A percentile compares a stretch with the other conserved stretches of the same genome.
phyloP scores from a whole-genome alignment of 2,888 invertebrate species.

The Tuberolachnus salignus region DNA sequence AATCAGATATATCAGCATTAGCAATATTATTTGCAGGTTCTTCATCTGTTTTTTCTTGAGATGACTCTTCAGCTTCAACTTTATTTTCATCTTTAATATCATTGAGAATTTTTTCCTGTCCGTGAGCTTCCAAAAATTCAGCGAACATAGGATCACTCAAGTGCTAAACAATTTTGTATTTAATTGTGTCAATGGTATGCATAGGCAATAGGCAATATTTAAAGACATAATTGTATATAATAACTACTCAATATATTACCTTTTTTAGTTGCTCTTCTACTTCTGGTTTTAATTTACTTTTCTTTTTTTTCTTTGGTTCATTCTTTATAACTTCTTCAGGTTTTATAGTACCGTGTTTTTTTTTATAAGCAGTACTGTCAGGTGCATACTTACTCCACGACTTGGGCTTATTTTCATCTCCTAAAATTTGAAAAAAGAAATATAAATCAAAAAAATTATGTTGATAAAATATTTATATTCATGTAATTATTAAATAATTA shows the following conservation, averaged over 20 bases:
- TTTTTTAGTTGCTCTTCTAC: conserved; percentile 60
- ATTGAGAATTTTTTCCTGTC: conserved; percentile 66
- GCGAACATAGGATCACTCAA: conserved; percentile 87
- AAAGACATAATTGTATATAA: too few relatives aligned
- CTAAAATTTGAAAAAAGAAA: too few relatives aligned
- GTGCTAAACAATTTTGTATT: conserved; percentile 65
- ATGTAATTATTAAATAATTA: neutral
- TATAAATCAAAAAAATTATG: conserved; percentile 5
- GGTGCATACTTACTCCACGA: conserved; percentile 92
- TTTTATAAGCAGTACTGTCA: conserved; percentile 74
- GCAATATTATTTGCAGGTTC: conserved; percentile 63
- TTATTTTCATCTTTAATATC: conserved; percentile 64
- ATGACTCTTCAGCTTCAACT: conserved; percentile 59
- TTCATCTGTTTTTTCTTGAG: conserved; percentile 59
- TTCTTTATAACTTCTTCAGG: conserved; percentile 60
- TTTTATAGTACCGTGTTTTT: conserved; percentile 63
- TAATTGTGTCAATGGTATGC: too few relatives aligned
- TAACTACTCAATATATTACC: neutral
- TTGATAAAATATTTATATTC: neutral
- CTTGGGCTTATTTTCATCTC: conserved; percentile 77
- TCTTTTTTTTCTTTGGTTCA: conserved; percentile 61
- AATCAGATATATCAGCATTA: conserved; percentile 76
- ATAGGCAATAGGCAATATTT: too few relatives aligned
- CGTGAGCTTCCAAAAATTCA: conserved; percentile 87
- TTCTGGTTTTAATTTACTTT: conserved; percentile 59